Evolutionary conservation across 2,888 invertebrate genomes (phyloP).

Genomic region (Chrysopilus asiliformis): DNA sequence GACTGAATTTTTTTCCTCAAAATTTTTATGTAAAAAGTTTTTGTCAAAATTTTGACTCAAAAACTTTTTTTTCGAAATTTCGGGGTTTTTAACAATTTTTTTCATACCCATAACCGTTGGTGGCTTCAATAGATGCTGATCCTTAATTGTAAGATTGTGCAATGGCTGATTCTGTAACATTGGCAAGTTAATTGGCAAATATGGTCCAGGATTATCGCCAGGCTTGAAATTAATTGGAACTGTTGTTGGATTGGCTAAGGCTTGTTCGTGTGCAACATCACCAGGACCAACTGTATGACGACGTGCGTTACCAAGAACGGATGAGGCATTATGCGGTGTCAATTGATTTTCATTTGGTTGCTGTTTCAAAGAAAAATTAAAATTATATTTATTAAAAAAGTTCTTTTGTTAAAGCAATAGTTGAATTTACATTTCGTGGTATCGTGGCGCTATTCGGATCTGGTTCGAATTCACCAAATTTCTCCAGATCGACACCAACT

Average conservation of each 20-base stretch:
- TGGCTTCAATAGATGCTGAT: conserved; percentile 88
- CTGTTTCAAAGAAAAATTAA: too few species aligned
- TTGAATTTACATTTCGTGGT: too few species aligned
- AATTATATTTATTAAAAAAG: too few species aligned
- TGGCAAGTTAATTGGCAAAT: conserved; percentile 73
- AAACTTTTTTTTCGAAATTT: too few species aligned
- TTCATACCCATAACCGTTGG: conserved; percentile 78
- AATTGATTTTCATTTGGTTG: conserved; percentile 21
- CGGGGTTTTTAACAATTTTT: too few species aligned
- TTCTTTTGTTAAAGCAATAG: too few species aligned
- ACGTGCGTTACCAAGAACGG: conserved; percentile 44
- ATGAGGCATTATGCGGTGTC: conserved; percentile 18
- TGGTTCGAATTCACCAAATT: conserved; percentile 30
- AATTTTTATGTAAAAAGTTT: too few species aligned
- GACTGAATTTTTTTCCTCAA: background rate
- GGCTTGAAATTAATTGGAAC: conserved; percentile 33
- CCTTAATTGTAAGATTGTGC: conserved; percentile 76
- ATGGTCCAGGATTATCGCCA: conserved; percentile 36
- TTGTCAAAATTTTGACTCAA: too few species aligned
- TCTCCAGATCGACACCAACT: conserved; percentile 31
- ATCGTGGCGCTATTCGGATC: conserved; percentile 2
- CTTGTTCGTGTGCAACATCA: conserved; percentile 74
- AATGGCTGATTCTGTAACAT: conserved; percentile 71
- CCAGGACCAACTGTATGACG: conserved; percentile 91
- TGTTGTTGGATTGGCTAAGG: conserved; percentile 38